Evolutionary conservation across 2,797 vertebrate genomes (phyloP).

Genomic region (Pelochelys cantorii): DNA sequence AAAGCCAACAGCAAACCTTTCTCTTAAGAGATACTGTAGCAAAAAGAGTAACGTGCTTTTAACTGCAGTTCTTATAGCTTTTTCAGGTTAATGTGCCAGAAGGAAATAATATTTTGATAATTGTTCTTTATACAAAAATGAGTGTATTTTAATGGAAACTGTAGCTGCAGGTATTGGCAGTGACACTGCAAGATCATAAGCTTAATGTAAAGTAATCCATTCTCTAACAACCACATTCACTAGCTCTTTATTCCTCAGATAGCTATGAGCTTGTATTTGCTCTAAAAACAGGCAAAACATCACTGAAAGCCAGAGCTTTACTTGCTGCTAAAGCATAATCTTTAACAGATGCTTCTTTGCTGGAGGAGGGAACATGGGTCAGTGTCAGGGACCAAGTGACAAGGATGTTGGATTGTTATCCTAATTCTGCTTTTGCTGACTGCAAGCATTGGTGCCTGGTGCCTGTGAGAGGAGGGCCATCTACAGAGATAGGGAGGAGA

Average conservation of each 20-base stretch:
- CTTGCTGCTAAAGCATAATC: not conserved
- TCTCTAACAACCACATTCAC: not conserved
- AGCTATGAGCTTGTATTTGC: not conserved
- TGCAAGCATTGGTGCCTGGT: not conserved
- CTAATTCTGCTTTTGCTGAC: not conserved
- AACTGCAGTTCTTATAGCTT: not conserved
- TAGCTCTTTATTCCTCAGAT: not conserved
- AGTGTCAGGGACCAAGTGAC: accelerated
- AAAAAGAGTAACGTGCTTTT: not conserved
- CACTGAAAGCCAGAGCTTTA: not conserved
- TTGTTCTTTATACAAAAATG: not conserved
- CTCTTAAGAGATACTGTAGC: not conserved
- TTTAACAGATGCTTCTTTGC: not conserved
- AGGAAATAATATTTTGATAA: not conserved
- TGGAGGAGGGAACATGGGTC: not conserved
- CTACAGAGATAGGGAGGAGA: no score
- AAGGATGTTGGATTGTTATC: not conserved
- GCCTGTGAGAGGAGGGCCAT: no score
- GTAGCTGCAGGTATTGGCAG: not conserved
- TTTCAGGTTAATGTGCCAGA: not conserved
- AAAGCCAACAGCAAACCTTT: not conserved
- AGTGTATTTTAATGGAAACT: not conserved
- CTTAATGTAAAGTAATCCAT: not conserved
- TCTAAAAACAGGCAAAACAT: not conserved
- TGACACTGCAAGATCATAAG: not conserved